Evolutionary conservation across 2,797 vertebrate species (phyloP).

Genomic region (Choloepus didactylus): DNA sequence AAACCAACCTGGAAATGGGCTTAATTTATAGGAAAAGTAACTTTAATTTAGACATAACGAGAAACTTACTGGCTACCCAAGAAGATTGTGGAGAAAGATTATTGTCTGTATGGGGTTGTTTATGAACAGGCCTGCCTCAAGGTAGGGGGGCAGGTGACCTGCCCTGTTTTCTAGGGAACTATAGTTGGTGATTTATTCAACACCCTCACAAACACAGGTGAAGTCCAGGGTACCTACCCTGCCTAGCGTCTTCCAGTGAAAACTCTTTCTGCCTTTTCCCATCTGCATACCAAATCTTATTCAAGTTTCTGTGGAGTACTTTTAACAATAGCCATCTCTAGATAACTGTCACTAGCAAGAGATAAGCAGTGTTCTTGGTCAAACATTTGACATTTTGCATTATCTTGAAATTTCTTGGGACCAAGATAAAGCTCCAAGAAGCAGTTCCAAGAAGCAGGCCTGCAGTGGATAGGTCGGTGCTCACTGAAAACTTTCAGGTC

Average conservation of each 20-base stretch:
- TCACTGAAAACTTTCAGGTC: background rate
- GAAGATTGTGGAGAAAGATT: background rate
- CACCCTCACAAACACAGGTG: background rate
- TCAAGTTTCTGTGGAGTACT: constrained; percentile 10
- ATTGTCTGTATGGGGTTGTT: background rate
- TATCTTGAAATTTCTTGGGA: background rate
- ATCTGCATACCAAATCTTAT: background rate
- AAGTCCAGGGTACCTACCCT: background rate
- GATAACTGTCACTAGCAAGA: background rate
- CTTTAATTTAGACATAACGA: constrained; percentile 59
- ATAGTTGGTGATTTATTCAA: constrained; percentile 43
- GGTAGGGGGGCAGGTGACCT: background rate
- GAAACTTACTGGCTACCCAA: background rate
- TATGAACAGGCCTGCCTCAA: background rate
- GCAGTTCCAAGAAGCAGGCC: background rate
- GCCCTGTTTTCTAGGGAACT: constrained; percentile 5
- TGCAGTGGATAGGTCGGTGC: background rate
- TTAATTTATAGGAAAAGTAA: constrained; percentile 48
- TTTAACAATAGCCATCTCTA: constrained; percentile 7
- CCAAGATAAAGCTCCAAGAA: background rate
- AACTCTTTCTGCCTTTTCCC: background rate
- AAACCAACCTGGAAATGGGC: background rate
- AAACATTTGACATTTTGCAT: background rate
- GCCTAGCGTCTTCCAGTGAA: constrained; percentile 14
- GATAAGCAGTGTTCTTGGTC: background rate